A percentile compares a stretch with the other conserved stretches of the same genome.
These are phyloP conservation scores for Rhadina sibilatrix DNA, from an alignment of 2,113 vertebrate species.

Conservation along the genomic window DNA sequence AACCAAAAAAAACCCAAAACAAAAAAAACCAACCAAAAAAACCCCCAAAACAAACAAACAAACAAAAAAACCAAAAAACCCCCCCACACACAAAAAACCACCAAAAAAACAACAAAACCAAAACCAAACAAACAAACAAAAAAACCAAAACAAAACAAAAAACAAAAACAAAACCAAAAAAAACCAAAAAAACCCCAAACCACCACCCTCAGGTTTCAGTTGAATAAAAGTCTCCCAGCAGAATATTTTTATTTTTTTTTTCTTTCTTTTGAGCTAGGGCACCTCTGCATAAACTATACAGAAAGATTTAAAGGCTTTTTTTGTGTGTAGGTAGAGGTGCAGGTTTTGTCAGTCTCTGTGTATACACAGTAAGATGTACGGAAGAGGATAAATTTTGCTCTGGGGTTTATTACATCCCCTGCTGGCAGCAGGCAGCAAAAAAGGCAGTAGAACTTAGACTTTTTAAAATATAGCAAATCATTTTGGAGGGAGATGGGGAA, in stretches of 20 bases:
- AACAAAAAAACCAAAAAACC: too few relatives aligned
- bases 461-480: neutral
- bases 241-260: neutral
- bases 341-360: neutral
- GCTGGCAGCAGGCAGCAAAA: neutral
- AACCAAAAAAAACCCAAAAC: too few relatives aligned
- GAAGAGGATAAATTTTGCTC: neutral
- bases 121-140: too few relatives aligned
- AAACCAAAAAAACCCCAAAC: accelerated
- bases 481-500: neutral
- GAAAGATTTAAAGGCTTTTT: neutral
- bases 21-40: too few relatives aligned
- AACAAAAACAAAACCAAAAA: too few relatives aligned
- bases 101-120: too few relatives aligned
- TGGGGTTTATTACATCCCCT: neutral
- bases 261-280: neutral
- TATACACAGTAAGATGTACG: neutral
- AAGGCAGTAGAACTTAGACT: neutral
- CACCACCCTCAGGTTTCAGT: neutral
- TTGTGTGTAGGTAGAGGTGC: neutral
- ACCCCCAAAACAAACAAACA: too few relatives aligned
- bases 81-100: too few relatives aligned
- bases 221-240: neutral
- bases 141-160: too few relatives aligned
- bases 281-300: neutral